Conservation (phyloP, 2,797 vertebrate genomes). For the Protosalanx chinensis region DNA sequence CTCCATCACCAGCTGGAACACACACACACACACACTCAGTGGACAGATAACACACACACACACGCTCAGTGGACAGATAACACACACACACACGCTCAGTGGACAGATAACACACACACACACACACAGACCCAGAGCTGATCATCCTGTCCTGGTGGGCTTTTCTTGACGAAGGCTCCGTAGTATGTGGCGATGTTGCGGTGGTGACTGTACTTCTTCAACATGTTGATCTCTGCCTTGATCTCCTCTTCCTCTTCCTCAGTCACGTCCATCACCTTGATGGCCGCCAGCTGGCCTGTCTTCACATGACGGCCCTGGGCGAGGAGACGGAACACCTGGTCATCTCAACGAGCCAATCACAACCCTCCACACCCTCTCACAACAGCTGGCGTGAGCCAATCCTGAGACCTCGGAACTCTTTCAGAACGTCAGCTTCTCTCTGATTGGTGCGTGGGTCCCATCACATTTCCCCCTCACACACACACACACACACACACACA, state of each 20-base stretch:
- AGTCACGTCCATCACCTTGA: constrained; percentile 95
- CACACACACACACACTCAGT: not conserved
- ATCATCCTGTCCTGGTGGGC: constrained; percentile 89
- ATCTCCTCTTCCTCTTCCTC: constrained; percentile 96
- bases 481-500: not conserved
- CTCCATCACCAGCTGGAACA: constrained; percentile 88
- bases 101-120: not conserved
- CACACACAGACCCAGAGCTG: constrained; percentile 87
- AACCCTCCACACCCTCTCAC: not conserved
- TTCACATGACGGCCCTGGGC: constrained; percentile 79
- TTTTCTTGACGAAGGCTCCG: constrained; percentile 93
- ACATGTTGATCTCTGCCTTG: constrained; percentile 96
- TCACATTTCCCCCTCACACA: not conserved
- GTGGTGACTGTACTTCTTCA: constrained; percentile 94
- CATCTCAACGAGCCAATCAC: not conserved
- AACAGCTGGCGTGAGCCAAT: constrained; percentile 2
- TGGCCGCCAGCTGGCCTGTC: constrained; percentile 89
- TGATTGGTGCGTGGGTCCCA: not conserved
- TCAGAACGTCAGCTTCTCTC: not conserved
- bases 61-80: too few species aligned
- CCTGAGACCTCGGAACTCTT: not conserved
- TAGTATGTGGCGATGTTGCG: constrained; percentile 96
- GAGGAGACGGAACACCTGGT: constrained; percentile 9
- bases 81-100: too few species aligned
- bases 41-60: not conserved